Conservation (phyloP, 2,888 invertebrate genomes). For the Campoplex capitator region DNA sequence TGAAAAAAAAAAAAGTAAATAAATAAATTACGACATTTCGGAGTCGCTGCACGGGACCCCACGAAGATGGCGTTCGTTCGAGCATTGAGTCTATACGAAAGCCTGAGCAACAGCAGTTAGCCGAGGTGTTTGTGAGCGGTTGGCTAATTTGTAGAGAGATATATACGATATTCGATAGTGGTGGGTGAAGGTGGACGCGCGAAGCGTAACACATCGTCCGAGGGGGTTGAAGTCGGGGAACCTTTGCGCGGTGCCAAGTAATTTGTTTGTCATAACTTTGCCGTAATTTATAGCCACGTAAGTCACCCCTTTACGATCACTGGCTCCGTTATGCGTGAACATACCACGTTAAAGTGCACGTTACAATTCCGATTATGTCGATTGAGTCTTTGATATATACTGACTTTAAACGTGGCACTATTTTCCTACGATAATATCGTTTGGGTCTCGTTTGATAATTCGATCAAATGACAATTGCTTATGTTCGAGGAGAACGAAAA, state of each 20-base stretch:
- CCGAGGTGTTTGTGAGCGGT: constrained; percentile 77
- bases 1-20: neutral
- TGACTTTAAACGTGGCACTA: neutral
- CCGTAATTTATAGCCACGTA: constrained; percentile 77
- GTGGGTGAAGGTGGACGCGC: constrained; percentile 64
- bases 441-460: neutral
- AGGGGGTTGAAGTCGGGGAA: constrained; percentile 54
- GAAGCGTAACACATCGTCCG: constrained; percentile 61
- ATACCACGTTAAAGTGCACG: neutral
- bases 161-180: constrained; percentile 78
- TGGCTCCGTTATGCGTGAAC: constrained; percentile 5
- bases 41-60: neutral
- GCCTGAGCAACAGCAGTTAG: constrained; percentile 59
- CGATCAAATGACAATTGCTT: no score
- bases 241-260: constrained; percentile 75
- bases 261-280: constrained; percentile 82
- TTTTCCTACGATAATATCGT: neutral
- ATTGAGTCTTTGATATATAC: neutral
- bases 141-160: constrained; percentile 81
- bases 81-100: constrained; percentile 12
- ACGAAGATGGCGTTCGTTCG: constrained; percentile 51
- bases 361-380: neutral
- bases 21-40: neutral
- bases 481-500: no score
- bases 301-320: constrained; percentile 39